phyloP scores from a whole-genome alignment of 2,797 vertebrate species.

The Borostomias antarcticus region DNA sequence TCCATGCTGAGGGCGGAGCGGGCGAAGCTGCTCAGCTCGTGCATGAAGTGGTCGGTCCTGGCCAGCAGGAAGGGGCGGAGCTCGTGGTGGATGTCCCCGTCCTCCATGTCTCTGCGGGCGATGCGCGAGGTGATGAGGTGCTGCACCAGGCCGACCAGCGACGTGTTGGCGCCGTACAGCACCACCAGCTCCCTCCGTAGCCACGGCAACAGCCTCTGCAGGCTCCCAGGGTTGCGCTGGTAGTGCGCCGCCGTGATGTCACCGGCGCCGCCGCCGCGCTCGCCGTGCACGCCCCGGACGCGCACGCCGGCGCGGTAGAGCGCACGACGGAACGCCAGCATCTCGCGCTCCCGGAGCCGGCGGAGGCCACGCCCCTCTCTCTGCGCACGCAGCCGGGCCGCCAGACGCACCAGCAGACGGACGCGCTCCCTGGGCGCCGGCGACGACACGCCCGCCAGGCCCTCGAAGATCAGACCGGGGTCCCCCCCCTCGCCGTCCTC shows the following conservation, averaged over 20 bases:
- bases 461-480: slow-evolving; percentile 1
- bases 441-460: not conserved
- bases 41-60: slow-evolving; percentile 88
- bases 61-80: slow-evolving; percentile 86
- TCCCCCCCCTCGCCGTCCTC: not conserved
- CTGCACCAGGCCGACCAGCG: slow-evolving; percentile 85
- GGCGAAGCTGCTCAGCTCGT: slow-evolving; percentile 88
- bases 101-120: slow-evolving; percentile 82
- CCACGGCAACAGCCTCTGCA: slow-evolving; percentile 1
- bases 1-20: slow-evolving; percentile 87
- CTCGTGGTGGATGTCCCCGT: slow-evolving; percentile 81
- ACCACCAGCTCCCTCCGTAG: slow-evolving; percentile 81
- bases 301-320: slow-evolving; percentile 10
- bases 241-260: slow-evolving; percentile 2
- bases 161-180: slow-evolving; percentile 83
- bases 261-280: not conserved
- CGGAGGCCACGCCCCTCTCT: not conserved
- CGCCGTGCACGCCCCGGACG: not conserved
- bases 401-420: not conserved
- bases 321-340: not conserved
- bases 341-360: not conserved
- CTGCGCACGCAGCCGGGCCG: not conserved
- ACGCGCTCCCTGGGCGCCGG: not conserved
- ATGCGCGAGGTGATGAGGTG: slow-evolving; percentile 85
- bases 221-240: slow-evolving; percentile 2